These are phyloP conservation scores for Tokudaia muenninki DNA, from an alignment of 2,797 vertebrate genomes.

Conservation along the genomic window DNA sequence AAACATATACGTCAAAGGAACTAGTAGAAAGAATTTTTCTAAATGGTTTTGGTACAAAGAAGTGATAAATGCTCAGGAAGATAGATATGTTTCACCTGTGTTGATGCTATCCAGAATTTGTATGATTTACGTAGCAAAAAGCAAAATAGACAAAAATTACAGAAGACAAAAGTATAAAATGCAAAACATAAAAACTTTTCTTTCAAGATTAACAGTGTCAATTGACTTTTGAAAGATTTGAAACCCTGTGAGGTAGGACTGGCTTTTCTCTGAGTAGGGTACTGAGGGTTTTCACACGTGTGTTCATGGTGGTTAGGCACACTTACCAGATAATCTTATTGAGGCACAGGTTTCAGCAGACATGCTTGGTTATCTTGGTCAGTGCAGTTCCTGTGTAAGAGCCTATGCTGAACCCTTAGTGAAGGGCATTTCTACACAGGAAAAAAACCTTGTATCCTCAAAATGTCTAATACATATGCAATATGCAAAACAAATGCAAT, in stretches of 20 bases:
- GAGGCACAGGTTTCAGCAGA: background rate
- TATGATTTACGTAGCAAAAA: background rate
- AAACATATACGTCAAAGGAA: background rate
- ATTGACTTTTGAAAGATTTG: background rate
- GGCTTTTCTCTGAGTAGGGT: background rate
- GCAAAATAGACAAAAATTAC: background rate
- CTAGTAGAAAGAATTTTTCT: background rate
- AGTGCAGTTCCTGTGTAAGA: slow-evolving; percentile 47
- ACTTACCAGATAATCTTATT: slow-evolving; percentile 11
- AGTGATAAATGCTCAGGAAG: background rate
- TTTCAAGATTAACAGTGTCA: background rate
- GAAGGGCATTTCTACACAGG: slow-evolving; percentile 17
- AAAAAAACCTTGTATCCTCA: background rate
- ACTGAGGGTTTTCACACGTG: background rate
- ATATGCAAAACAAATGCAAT: slow-evolving; percentile 58
- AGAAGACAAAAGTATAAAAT: slow-evolving; percentile 3
- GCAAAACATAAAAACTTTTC: background rate
- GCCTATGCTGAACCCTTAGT: slow-evolving; percentile 38
- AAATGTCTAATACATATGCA: slow-evolving; percentile 31
- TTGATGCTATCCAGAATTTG: background rate
- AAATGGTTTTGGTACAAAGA: background rate
- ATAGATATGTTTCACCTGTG: background rate
- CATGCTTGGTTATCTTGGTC: slow-evolving; percentile 17
- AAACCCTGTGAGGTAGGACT: background rate
- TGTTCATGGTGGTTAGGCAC: background rate